phyloP scores from a whole-genome alignment of 2,888 invertebrate species.

The Aphrophora alni region DNA sequence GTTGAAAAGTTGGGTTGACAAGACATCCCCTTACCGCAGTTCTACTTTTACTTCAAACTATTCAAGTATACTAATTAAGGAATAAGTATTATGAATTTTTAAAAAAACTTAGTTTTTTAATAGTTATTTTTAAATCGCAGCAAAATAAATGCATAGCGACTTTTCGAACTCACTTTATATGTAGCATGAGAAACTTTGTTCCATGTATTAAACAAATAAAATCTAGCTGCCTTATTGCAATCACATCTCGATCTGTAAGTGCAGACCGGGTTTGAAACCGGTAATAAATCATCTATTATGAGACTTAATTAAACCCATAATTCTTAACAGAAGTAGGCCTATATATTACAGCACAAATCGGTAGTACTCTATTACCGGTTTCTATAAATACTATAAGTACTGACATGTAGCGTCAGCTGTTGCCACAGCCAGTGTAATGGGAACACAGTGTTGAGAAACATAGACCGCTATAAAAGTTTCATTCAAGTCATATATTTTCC shows the following conservation, averaged over 20 bases:
- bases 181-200: no score
- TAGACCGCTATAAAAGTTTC: neutral
- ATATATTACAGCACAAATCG: neutral
- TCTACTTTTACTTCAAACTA: no score
- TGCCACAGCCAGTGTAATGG: neutral
- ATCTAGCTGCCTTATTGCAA: no score
- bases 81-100: no score
- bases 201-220: no score
- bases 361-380: neutral
- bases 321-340: neutral
- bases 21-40: no score
- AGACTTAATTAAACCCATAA: neutral
- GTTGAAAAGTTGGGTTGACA: no score
- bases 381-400: neutral
- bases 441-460: neutral
- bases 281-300: neutral
- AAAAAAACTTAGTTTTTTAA: no score
- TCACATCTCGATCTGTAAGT: neutral
- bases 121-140: no score
- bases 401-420: neutral
- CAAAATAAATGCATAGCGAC: no score
- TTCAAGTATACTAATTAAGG: no score
- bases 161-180: no score
- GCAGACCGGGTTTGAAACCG: neutral
- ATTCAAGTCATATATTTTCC: neutral